Evolutionary conservation across 2,797 vertebrate species (phyloP).

Genomic region (Numenius phaeopus): DNA sequence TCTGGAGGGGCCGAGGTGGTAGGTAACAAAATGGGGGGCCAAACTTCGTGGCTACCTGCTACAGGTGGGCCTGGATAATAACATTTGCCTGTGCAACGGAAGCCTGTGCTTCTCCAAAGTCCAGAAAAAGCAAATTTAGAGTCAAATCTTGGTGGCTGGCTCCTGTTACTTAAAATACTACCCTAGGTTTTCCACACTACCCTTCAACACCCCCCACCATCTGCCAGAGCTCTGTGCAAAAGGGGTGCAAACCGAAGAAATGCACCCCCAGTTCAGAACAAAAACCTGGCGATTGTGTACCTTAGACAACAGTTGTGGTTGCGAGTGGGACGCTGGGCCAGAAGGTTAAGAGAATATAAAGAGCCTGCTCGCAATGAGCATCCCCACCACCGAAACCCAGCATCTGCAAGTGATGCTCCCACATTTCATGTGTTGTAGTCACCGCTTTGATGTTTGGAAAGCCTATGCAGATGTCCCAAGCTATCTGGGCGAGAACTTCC

Average conservation of each 20-base stretch:
- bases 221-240: not conserved
- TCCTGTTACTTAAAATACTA: not conserved
- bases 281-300: not conserved
- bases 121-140: not conserved
- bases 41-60: too few species aligned
- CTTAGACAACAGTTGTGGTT: too few species aligned
- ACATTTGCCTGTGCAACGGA: not conserved
- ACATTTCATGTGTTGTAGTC: not conserved
- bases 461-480: not conserved
- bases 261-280: rapidly evolving
- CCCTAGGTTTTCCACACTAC: not conserved
- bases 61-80: not conserved
- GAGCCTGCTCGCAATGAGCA: not conserved
- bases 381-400: not conserved
- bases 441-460: not conserved
- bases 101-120: not conserved
- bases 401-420: not conserved
- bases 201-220: not conserved
- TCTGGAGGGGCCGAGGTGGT: rapidly evolving
- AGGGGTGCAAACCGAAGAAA: rapidly evolving
- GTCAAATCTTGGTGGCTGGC: not conserved
- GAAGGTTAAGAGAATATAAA: not conserved
- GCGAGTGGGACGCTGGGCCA: rapidly evolving
- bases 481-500: not conserved
- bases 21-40: not conserved